phyloP scores from a whole-genome alignment of 2,888 invertebrate genomes.

The Drosophila mercatorum region DNA sequence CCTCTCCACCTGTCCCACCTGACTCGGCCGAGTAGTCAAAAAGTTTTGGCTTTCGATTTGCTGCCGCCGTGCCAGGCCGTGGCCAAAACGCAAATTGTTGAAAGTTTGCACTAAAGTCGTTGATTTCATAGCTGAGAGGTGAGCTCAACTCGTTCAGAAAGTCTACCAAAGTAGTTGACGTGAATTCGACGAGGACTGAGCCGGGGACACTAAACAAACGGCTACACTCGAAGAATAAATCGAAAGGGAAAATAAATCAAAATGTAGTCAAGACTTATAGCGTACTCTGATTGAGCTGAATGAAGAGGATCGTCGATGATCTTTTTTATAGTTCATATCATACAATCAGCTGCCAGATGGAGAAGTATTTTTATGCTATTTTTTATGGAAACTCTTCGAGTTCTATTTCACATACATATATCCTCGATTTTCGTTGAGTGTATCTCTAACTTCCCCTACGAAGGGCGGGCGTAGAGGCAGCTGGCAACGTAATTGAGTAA shows the following conservation, averaged over 20 bases:
- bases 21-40: constrained; percentile 63
- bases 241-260: background rate
- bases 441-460: background rate
- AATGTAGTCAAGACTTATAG: background rate
- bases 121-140: constrained; percentile 80
- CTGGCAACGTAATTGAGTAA: constrained; percentile 73
- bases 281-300: too few species aligned
- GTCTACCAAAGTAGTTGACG: constrained; percentile 80
- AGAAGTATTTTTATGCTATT: too few species aligned
- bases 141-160: constrained; percentile 79
- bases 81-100: constrained; percentile 80
- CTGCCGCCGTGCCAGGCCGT: constrained; percentile 72
- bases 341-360: too few species aligned
- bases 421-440: background rate
- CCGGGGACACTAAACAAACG: constrained; percentile 37
- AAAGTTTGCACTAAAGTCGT: constrained; percentile 79
- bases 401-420: background rate
- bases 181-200: constrained; percentile 52
- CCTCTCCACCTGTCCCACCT: constrained; percentile 28
- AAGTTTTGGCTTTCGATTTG: constrained; percentile 79
- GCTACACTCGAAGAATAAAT: background rate
- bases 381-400: background rate
- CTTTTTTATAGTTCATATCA: too few species aligned
- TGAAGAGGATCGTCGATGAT: background rate
- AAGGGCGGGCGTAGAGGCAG: constrained; percentile 30